Evolutionary conservation across 1,140 invertebrate species (phyloP).

Genomic region (Hydropsyche tenuis): DNA sequence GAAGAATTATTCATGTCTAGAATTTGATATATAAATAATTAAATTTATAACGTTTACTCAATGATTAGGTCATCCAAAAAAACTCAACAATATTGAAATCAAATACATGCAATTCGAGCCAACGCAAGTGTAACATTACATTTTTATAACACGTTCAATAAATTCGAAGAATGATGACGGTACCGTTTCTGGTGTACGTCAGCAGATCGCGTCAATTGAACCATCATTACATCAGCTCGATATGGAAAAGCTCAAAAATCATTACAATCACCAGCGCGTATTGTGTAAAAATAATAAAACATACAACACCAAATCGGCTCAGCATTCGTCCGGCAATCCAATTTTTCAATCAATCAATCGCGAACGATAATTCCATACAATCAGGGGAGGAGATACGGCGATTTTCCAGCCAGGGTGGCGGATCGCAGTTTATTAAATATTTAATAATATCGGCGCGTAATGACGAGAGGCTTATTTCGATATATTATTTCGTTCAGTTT

Average conservation of each 20-base stretch:
- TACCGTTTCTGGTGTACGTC: background rate
- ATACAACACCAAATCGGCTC: too few relatives aligned
- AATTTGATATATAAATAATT: too few relatives aligned
- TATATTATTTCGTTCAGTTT: too few relatives aligned
- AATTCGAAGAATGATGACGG: background rate
- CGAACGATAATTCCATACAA: conserved; percentile 1
- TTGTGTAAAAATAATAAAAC: too few relatives aligned
- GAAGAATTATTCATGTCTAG: too few relatives aligned
- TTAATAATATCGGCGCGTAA: conserved; percentile 5
- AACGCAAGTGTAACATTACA: too few relatives aligned
- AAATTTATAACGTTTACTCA: too few relatives aligned
- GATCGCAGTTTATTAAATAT: conserved; percentile 16
- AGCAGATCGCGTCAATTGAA: background rate
- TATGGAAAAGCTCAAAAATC: conserved; percentile 23
- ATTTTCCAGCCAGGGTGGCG: background rate
- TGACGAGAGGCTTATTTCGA: too few relatives aligned
- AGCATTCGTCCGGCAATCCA: background rate
- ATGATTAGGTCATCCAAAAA: too few relatives aligned
- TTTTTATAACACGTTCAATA: background rate
- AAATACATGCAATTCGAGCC: too few relatives aligned
- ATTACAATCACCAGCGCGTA: background rate
- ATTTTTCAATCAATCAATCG: conserved; percentile 22
- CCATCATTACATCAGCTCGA: background rate
- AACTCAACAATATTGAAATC: too few relatives aligned
- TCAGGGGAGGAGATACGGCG: conserved; percentile 5